Evolutionary conservation across 2,888 invertebrate genomes (phyloP).

Genomic region (Drosophila demipolita): DNA sequence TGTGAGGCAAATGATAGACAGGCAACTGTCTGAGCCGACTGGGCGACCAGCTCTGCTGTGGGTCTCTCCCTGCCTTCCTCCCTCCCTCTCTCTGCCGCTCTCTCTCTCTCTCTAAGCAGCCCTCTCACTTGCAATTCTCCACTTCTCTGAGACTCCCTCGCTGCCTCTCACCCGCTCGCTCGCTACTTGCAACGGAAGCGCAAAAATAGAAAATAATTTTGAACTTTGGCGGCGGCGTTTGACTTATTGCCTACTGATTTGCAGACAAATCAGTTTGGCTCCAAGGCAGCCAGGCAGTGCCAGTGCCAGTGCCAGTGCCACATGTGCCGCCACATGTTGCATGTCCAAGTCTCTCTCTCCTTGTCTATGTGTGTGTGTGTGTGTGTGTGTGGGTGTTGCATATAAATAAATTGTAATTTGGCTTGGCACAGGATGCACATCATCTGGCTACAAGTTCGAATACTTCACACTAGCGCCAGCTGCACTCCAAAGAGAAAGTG

Average conservation of each 20-base stretch:
- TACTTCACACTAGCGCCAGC: constrained; percentile 64
- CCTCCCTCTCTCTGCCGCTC: not conserved
- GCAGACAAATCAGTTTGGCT: constrained; percentile 74
- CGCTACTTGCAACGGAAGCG: constrained; percentile 66
- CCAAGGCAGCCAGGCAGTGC: constrained; percentile 29
- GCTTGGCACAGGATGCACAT: constrained; percentile 70
- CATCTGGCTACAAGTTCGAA: constrained; percentile 30
- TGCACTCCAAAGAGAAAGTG: constrained; percentile 81
- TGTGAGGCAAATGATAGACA: constrained; percentile 79
- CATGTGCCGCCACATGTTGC: constrained; percentile 46
- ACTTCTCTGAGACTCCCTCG: not conserved
- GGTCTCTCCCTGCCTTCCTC: not conserved
- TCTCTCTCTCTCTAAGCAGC: not conserved
- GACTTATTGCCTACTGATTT: constrained; percentile 81
- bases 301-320: constrained; percentile 1
- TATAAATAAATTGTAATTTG: constrained; percentile 82
- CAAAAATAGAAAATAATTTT: constrained; percentile 74
- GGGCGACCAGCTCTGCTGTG: constrained; percentile 20
- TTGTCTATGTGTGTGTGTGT: constrained; percentile 46
- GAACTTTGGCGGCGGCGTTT: constrained; percentile 79
- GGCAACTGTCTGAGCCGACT: constrained; percentile 66
- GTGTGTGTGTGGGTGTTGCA: constrained; percentile 72
- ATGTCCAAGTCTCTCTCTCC: constrained; percentile 15
- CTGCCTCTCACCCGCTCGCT: not conserved
- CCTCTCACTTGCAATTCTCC: not conserved